Percentiles rank a stretch among this genome's conserved stretches.
Evolutionary conservation across 2,888 invertebrate species (phyloP).

Genomic region (Euzetes globulus): DNA sequence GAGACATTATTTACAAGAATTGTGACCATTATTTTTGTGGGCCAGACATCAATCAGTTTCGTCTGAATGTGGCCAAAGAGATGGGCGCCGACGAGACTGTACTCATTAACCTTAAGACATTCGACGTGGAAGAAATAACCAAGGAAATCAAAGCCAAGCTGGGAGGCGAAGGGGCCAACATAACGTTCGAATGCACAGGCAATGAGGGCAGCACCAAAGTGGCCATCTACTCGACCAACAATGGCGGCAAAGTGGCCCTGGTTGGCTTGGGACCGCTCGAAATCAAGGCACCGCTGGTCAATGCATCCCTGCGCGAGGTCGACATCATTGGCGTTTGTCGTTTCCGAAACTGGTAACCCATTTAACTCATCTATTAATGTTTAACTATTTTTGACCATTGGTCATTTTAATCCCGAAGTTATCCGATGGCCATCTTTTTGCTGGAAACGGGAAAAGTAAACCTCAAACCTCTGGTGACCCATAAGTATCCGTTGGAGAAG

Average conservation of each 20-base stretch:
- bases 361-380: no score
- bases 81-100: constrained; percentile 47
- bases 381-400: no score
- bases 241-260: constrained; percentile 35
- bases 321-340: constrained; percentile 38
- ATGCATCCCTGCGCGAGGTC: constrained; percentile 35
- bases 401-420: no score
- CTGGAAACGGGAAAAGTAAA: constrained; percentile 40
- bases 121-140: constrained; percentile 46
- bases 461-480: constrained; percentile 42
- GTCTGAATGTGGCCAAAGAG: constrained; percentile 47
- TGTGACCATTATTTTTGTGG: no score
- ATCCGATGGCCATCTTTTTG: constrained; percentile 40
- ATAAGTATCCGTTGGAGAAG: constrained; percentile 39
- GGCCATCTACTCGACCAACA: constrained; percentile 53
- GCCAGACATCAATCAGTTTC: constrained; percentile 35
- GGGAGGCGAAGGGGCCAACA: constrained; percentile 52
- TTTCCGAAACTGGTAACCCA: no score
- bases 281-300: no score
- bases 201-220: constrained; percentile 68
- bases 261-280: constrained; percentile 37
- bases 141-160: constrained; percentile 44
- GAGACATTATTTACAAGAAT: no score
- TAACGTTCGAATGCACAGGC: constrained; percentile 81
- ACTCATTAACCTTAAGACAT: constrained; percentile 47